Evolutionary conservation across 2,797 vertebrate genomes (phyloP).

Genomic region (Antennarius maculatus): DNA sequence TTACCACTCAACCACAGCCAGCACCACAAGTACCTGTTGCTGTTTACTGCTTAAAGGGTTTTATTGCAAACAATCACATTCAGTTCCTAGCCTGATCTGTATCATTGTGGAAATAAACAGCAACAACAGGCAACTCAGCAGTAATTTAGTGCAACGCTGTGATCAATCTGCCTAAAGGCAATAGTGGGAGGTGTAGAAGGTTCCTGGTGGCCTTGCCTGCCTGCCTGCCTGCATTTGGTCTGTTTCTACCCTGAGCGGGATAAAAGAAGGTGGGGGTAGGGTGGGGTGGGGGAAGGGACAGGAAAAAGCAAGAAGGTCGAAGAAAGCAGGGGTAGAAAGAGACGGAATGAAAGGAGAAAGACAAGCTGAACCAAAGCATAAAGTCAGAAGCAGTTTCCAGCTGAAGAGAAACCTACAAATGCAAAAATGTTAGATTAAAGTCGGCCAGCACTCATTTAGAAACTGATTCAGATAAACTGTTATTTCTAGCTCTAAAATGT

Average conservation of each 20-base stretch:
- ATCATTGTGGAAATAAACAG: conserved; percentile 40
- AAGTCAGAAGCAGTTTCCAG: conserved; percentile 35
- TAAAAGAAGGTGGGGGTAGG: conserved; percentile 70
- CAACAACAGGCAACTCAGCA: conserved; percentile 32
- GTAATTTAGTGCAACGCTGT: conserved; percentile 56
- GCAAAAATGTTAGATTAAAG: conserved; percentile 19
- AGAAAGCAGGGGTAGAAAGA: conserved; percentile 66
- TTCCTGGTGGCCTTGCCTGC: conserved; percentile 66
- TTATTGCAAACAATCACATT: conserved; percentile 34
- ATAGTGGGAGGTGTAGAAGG: conserved; percentile 60
- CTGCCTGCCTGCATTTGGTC: conserved; percentile 69
- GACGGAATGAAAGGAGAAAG: conserved; percentile 56
- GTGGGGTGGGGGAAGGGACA: conserved; percentile 71
- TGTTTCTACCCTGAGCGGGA: conserved; percentile 65
- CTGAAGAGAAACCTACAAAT: conserved; percentile 29
- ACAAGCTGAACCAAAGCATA: conserved; percentile 58
- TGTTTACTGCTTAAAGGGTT: conserved; percentile 31
- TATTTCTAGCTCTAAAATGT: neutral
- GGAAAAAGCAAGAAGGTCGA: conserved; percentile 74
- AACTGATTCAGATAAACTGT: conserved; percentile 8
- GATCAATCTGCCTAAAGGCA: conserved; percentile 57
- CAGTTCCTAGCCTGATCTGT: conserved; percentile 26
- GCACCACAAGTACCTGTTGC: conserved; percentile 46
- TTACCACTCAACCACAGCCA: conserved; percentile 40
- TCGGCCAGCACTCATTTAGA: conserved; percentile 5